Base-by-base conservation (phyloP, 2,888 invertebrate species). In the Chloromyia formosa region DNA sequence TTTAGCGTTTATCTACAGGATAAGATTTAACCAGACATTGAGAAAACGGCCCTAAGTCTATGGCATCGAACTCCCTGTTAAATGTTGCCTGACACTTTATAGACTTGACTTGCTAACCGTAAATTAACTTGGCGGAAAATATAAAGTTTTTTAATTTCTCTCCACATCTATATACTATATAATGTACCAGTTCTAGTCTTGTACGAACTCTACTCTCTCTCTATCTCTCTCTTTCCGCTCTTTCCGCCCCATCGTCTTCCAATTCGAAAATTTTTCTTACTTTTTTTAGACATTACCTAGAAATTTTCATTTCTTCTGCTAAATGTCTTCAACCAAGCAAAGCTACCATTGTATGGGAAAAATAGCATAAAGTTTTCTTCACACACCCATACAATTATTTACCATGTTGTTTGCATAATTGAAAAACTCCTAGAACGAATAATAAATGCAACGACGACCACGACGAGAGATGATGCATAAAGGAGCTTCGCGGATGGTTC, bases 361-460 rank as follows among this genome's bases (percentile, higher is more conserved):
- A 49, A 66, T 18, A 20, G 66, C 42, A 66, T 58, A 58, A 40
- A 71, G 23, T 56, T 56, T 10, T n/a, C n/a, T n/a, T n/a, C n/a
- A 20, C 58, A 35, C 27, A 35, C 27, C 27, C 20, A 23, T 42
- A 71, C 56, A 56, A 71, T 71, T 71, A 71, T 71, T 71, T 71
- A 71, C n/a, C 40, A 58, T 56, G 71, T 71, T 56, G 56, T 71
- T 71, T 71, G 71, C 71, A 71, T 71, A 71, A 71, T 71, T 71
- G 42, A 58, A 71, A 71, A 66, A 66, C 35, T 66, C 66, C 49
- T 49, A 45, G 66, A 10, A 45, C 20, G 45, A 49, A 22, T 66
- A 45, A 66, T 66, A 66, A 66, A 45, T 66, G 66, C 66, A 62
- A 35, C 62, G 40, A 16, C 18, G 56, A 49, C 16, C 27, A 49